phyloP scores from a whole-genome alignment of 2,797 vertebrate species.

The Eidolon dupreanum region DNA sequence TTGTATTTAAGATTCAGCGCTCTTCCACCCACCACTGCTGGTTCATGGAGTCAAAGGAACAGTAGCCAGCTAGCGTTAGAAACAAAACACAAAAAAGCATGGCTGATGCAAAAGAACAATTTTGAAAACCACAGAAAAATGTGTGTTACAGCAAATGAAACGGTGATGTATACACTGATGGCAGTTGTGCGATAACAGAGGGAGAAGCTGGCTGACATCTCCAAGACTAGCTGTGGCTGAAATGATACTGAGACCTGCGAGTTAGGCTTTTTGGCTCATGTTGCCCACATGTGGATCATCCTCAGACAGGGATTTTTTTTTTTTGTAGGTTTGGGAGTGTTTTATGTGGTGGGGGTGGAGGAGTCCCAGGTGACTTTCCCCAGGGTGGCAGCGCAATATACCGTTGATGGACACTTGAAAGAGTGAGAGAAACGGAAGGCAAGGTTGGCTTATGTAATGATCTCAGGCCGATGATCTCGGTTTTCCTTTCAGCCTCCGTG shows the following conservation, averaged over 20 bases:
- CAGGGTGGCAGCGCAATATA: accelerated
- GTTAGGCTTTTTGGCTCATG: not conserved
- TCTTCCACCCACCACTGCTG: not conserved
- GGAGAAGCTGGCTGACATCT: not conserved
- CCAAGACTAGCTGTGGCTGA: constrained; percentile 41
- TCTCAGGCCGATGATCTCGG: not conserved
- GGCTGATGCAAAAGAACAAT: not conserved
- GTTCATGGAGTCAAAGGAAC: not conserved
- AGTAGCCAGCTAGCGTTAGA: not conserved
- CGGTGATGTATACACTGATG: not conserved
- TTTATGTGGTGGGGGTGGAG: not conserved
- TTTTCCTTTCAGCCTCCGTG: not conserved
- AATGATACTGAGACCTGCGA: not conserved
- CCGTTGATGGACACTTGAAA: not conserved
- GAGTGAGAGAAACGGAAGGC: not conserved
- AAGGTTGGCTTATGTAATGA: not conserved
- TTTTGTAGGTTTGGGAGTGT: not conserved
- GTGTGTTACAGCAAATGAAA: not conserved
- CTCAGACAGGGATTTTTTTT: not conserved
- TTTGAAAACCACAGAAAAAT: not conserved
- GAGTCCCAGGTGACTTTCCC: not conserved
- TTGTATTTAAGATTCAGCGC: not conserved
- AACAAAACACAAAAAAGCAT: not conserved
- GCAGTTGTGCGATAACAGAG: not conserved
- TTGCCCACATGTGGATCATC: not conserved